phyloP scores from a whole-genome alignment of 2,113 vertebrate genomes.

The Cettia cetti region DNA sequence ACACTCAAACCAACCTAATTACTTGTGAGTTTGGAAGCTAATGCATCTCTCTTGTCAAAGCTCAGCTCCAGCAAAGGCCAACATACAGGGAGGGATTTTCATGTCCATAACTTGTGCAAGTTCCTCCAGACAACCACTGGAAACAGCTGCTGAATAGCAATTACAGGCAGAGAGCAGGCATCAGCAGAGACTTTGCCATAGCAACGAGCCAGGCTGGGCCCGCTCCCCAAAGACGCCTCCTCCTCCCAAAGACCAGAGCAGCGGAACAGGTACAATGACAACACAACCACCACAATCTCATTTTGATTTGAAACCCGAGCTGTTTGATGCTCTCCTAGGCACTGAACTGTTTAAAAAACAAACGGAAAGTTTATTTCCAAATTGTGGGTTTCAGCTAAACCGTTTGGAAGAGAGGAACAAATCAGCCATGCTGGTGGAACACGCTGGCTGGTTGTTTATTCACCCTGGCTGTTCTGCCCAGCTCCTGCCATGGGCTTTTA shows the following conservation, averaged over 20 bases:
- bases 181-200: slow-evolving; percentile 55
- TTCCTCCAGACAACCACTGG: slow-evolving; percentile 43
- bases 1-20: slow-evolving; percentile 27
- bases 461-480: neutral
- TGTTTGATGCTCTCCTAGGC: slow-evolving; percentile 19
- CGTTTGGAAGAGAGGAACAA: neutral
- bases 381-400: neutral
- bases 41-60: slow-evolving; percentile 8
- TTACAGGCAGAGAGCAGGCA: slow-evolving; percentile 48
- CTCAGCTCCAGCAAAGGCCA: neutral
- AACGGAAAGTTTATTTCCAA: slow-evolving; percentile 43
- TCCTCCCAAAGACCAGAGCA: slow-evolving; percentile 47
- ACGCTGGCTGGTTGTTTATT: neutral
- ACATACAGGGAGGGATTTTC: neutral
- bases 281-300: neutral
- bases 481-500: neutral
- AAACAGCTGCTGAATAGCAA: slow-evolving; percentile 68
- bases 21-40: slow-evolving; percentile 15
- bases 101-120: neutral
- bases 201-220: slow-evolving; percentile 55
- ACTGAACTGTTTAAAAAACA: slow-evolving; percentile 35
- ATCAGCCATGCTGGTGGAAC: neutral
- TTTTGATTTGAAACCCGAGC: slow-evolving; percentile 3
- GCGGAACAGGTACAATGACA: slow-evolving; percentile 48
- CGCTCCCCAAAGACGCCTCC: slow-evolving; percentile 53